These are phyloP conservation scores for Heloderma charlesbogerti DNA, from an alignment of 2,113 vertebrate species.

Conservation along the genomic window DNA sequence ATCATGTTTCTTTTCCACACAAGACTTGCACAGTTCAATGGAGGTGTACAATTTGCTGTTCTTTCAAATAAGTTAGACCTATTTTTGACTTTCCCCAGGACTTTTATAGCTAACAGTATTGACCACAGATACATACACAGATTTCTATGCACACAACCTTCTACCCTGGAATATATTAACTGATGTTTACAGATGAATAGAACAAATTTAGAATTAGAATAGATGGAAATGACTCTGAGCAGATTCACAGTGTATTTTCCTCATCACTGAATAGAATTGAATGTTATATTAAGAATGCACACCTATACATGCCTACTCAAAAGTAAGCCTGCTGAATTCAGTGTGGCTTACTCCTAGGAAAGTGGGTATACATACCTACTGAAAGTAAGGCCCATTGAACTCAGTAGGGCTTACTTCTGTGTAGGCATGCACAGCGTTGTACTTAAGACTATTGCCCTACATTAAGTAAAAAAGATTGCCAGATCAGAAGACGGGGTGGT, in stretches of 20 bases:
- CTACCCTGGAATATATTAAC: not conserved
- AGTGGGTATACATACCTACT: no score
- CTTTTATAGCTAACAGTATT: not conserved
- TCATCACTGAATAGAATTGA: not conserved
- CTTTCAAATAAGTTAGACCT: not conserved
- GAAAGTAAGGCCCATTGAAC: no score
- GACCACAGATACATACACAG: not conserved
- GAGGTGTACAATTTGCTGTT: not conserved
- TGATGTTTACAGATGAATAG: not conserved
- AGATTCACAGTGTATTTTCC: not conserved
- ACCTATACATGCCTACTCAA: not conserved
- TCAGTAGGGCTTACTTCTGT: not conserved
- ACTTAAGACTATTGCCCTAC: not conserved
- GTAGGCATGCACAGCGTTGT: not conserved
- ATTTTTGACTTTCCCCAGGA: not conserved
- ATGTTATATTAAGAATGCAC: not conserved
- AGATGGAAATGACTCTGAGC: not conserved
- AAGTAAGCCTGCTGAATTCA: no score
- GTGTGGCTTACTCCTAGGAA: no score
- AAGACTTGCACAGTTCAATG: not conserved
- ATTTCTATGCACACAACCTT: not conserved
- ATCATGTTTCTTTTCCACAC: not conserved
- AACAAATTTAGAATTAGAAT: not conserved
- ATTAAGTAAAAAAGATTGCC: not conserved
- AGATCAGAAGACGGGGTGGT: not conserved